Percentiles rank a stretch among this genome's conserved stretches.
These are phyloP conservation scores for Latrodectus elegans DNA, from an alignment of 2,888 invertebrate species.

Conservation along the genomic window DNA sequence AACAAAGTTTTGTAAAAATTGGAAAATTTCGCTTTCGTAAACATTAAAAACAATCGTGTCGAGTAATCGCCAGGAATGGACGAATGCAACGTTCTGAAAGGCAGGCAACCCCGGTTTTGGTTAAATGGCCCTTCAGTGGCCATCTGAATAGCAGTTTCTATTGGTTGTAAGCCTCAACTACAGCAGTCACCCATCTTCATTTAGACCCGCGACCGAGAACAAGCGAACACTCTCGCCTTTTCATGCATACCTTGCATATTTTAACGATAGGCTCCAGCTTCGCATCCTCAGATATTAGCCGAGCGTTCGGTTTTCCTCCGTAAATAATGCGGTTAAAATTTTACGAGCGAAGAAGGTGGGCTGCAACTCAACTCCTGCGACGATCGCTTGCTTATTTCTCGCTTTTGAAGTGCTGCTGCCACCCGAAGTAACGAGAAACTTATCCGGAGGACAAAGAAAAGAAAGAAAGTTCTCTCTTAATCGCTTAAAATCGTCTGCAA, in stretches of 20 bases:
- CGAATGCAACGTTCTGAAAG: constrained; percentile 13
- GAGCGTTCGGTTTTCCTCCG: constrained; percentile 25
- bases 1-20: neutral
- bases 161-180: constrained; percentile 62
- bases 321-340: constrained; percentile 62
- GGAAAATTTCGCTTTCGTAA: neutral
- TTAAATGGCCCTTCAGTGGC: constrained; percentile 54
- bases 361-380: constrained; percentile 36
- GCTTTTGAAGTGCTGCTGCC: constrained; percentile 20
- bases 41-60: neutral
- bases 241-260: constrained; percentile 62
- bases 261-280: constrained; percentile 36
- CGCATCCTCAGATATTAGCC: constrained; percentile 1
- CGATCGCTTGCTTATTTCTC: no score
- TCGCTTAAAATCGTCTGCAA: no score
- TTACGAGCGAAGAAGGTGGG: constrained; percentile 46
- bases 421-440: constrained; percentile 31
- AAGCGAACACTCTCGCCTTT: constrained; percentile 27
- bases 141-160: constrained; percentile 35
- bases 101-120: constrained; percentile 15
- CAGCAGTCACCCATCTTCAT: constrained; percentile 56
- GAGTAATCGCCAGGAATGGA: constrained; percentile 36
- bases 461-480: no score
- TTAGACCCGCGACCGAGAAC: constrained; percentile 12
- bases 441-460: constrained; percentile 24